These are phyloP conservation scores for Luperina testacea DNA, from an alignment of 2,888 invertebrate species.

Conservation along the genomic window DNA sequence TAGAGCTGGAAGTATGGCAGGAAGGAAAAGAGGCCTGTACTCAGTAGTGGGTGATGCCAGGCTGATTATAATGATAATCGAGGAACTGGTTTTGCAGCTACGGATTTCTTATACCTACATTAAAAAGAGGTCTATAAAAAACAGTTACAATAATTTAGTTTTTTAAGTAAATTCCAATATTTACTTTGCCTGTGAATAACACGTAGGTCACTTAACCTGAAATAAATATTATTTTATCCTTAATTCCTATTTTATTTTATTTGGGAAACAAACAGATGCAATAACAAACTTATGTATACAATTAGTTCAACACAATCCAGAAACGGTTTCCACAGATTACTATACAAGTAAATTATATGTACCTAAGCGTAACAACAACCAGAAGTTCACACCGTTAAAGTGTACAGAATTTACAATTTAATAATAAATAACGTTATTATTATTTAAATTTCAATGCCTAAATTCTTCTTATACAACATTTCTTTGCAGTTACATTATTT, in stretches of 20 bases:
- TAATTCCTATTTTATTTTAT: not conserved
- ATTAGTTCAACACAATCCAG: too few species aligned
- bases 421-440: too few species aligned
- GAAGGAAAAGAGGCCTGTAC: not conserved
- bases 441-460: too few species aligned
- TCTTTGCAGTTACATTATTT: not conserved
- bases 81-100: not conserved
- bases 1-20: not conserved
- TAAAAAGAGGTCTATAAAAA: not conserved
- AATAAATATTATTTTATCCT: not conserved
- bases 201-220: not conserved
- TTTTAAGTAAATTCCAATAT: not conserved
- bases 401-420: too few species aligned
- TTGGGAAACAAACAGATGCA: too few species aligned
- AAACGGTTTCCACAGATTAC: too few species aligned
- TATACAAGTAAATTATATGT: too few species aligned
- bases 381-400: too few species aligned
- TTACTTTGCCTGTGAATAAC: not conserved
- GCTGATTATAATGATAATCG: not conserved
- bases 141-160: not conserved
- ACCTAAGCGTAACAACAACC: too few species aligned
- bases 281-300: too few species aligned
- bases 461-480: too few species aligned
- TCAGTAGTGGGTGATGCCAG: not conserved
- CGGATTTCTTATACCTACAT: not conserved